These are phyloP conservation scores for Caenorhabditis sp. DNA, from an alignment of 2,888 invertebrate species.

Conservation along the genomic window DNA sequence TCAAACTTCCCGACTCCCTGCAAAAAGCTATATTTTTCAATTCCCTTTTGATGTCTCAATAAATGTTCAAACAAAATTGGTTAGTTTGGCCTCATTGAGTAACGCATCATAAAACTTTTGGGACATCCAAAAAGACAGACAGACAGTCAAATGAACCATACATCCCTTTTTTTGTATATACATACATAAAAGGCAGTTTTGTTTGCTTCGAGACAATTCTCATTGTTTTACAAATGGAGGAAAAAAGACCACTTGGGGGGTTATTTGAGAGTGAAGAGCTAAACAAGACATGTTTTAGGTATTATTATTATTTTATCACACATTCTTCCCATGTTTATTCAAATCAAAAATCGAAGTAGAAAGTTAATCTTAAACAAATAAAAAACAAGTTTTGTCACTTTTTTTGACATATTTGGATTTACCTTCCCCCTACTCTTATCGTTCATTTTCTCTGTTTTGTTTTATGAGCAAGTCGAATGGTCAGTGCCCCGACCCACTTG, in stretches of 20 bases:
- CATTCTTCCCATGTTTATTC: background rate
- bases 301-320: background rate
- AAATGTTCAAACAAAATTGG: background rate
- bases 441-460: background rate
- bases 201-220: conserved; percentile 13
- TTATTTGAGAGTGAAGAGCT: background rate
- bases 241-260: conserved; percentile 20
- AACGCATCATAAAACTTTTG: conserved; percentile 42
- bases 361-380: background rate
- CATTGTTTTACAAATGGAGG: conserved; percentile 52
- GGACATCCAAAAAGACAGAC: conserved; percentile 8
- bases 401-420: background rate
- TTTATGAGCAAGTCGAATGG: background rate
- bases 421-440: background rate
- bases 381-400: background rate
- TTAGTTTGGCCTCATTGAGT: conserved; percentile 20
- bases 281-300: background rate
- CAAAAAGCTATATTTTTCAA: conserved; percentile 18
- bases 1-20: conserved; percentile 58
- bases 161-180: background rate
- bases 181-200: background rate
- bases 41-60: background rate
- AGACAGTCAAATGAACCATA: background rate
- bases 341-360: background rate
- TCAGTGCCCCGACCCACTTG: background rate